Evolutionary conservation across 2,113 vertebrate genomes (phyloP), one percentile per base, ranked within the genome.

Genomic region (Neodontobutis hainanensis): DNA sequence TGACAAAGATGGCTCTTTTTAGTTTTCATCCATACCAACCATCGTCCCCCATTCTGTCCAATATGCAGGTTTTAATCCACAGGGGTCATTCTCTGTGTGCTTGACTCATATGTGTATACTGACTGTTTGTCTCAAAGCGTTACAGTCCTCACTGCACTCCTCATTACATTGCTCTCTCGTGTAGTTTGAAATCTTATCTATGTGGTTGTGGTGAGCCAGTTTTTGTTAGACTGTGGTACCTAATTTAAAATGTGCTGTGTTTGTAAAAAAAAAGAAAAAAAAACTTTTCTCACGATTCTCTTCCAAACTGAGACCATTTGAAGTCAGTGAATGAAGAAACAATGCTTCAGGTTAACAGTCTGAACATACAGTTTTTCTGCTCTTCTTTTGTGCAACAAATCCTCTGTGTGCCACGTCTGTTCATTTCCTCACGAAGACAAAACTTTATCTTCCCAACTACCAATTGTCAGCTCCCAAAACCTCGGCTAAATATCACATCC

Each of bases 401-500:
- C 15, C 47, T 15, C 27, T 12, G 62, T 69, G 68, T 73, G 38
- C 43, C 47, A 35, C 52, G 12, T 57, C 8, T 68, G 35, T 11
- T 49, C 16, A 38, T 36, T 63, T 44, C 50, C 42, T 12, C 60
- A 32, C 43, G 42, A 56, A 40, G 38, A 6, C 50, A 34, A 45
- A 70, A 43, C 48, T 40, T 58, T 19, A 32, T 51, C 5, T 64
- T 66, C 11, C 50, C 55, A 42, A 38, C 50, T 45, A 34, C 11
- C 36, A 11, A 16, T 59, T 53, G 50, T 8, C 45, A 42, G 15
- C 9, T 27, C 8, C 19, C 36, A 45, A 62, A 52, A 11, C 51
- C 34, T 7, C 6, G 52, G n/a, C 56, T 68, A 57, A 78, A 73
- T 11, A 59, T 65, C 27, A 32, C 47, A 40, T 64, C 40, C 12